phyloP scores from a whole-genome alignment of 1,140 invertebrate genomes.

The Drosophila varians region DNA sequence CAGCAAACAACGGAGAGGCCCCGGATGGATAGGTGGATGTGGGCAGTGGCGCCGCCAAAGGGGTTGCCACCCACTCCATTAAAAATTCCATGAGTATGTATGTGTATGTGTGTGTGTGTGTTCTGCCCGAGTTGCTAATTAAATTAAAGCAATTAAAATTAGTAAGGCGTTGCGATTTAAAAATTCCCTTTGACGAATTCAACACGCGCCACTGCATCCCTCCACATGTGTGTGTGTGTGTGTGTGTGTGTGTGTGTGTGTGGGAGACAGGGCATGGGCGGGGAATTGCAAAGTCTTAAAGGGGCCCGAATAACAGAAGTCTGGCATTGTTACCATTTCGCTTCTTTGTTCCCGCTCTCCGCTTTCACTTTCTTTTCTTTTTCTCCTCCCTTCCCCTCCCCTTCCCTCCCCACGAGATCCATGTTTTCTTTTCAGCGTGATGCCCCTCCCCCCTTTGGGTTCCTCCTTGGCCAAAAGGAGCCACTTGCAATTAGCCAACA shows the following conservation, averaged over 20 bases:
- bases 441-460: background rate
- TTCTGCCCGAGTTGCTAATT: background rate
- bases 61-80: background rate
- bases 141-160: conserved; percentile 1
- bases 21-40: background rate
- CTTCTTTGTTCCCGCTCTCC: conserved; percentile 2
- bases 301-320: no score
- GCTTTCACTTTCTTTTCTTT: conserved; percentile 11
- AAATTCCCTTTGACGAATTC: background rate
- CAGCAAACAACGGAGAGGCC: conserved; percentile 16
- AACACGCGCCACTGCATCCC: background rate
- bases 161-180: background rate
- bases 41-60: background rate
- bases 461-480: conserved; percentile 28
- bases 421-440: background rate
- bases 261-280: background rate
- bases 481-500: conserved; percentile 73
- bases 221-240: background rate
- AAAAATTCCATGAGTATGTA: no score
- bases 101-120: background rate
- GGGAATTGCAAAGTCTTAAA: background rate
- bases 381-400: background rate
- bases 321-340: conserved; percentile 28
- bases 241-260: background rate
- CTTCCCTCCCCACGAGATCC: no score